phyloP scores from a whole-genome alignment of 1,140 invertebrate species.

The Conus betulinus region DNA sequence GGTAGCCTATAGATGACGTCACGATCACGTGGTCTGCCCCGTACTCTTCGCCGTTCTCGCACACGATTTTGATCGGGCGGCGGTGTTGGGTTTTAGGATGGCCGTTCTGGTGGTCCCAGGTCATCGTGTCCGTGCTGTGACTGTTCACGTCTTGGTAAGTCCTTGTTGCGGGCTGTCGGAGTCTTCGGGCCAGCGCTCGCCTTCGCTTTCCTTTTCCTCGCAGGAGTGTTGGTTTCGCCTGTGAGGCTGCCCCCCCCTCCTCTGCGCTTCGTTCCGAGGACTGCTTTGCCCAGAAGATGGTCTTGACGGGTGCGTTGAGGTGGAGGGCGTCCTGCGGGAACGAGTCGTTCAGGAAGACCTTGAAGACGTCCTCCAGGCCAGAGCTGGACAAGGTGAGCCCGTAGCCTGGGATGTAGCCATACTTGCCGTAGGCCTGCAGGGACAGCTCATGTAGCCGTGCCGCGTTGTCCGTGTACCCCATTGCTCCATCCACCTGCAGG shows the following conservation, averaged over 20 bases:
- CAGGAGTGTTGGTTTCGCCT: no score
- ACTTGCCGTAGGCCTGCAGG: slow-evolving; percentile 29
- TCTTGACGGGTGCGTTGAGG: slow-evolving; percentile 3
- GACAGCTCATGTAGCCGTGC: slow-evolving; percentile 11
- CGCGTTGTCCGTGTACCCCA: slow-evolving; percentile 33
- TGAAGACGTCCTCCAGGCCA: slow-evolving; percentile 27
- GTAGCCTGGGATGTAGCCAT: slow-evolving; percentile 18
- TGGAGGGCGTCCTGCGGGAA: background rate
- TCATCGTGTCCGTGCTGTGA: background rate
- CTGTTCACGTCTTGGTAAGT: background rate
- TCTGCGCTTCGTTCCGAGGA: background rate
- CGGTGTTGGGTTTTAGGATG: background rate
- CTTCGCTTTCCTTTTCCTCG: no score
- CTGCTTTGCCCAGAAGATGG: background rate
- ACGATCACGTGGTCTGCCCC: slow-evolving; percentile 31
- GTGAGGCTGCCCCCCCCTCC: background rate
- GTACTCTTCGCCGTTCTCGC: slow-evolving; percentile 18
- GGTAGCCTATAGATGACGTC: slow-evolving; percentile 23
- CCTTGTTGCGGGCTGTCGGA: no score
- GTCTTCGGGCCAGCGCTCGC: no score
- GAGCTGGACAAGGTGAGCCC: slow-evolving; percentile 21
- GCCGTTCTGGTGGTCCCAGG: no score
- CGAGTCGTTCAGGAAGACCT: background rate
- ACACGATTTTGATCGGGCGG: background rate
- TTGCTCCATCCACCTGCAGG: slow-evolving; percentile 16